These are phyloP conservation scores for Drosophila demipolita DNA, from an alignment of 2,888 invertebrate genomes.

Conservation along the genomic window DNA sequence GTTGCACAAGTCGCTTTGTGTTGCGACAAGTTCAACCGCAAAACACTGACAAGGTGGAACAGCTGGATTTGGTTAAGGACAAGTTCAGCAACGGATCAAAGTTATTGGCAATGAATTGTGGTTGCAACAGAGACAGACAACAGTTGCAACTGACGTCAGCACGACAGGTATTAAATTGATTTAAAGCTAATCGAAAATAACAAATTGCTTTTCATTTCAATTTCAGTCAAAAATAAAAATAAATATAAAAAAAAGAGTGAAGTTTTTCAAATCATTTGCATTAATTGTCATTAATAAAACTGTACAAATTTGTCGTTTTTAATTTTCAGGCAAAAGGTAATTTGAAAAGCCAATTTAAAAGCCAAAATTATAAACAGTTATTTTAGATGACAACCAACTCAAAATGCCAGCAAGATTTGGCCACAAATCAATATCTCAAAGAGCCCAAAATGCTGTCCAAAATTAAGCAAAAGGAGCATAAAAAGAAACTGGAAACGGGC, in stretches of 20 bases:
- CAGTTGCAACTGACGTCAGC: not conserved
- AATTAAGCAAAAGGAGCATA: not conserved
- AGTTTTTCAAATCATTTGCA: slow-evolving; percentile 2
- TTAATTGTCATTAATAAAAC: slow-evolving; percentile 32
- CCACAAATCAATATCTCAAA: slow-evolving; percentile 43
- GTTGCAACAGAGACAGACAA: not conserved
- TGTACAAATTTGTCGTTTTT: slow-evolving; percentile 41
- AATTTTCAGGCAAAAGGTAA: slow-evolving; percentile 34
- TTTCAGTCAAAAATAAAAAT: not conserved
- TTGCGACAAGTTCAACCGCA: slow-evolving; percentile 52
- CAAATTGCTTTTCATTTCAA: not conserved
- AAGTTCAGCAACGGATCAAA: slow-evolving; percentile 22
- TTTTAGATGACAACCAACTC: slow-evolving; percentile 47
- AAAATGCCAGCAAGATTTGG: slow-evolving; percentile 32
- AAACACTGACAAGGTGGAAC: not conserved
- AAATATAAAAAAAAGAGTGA: not conserved
- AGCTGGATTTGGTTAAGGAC: not conserved
- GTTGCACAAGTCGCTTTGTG: slow-evolving; percentile 47
- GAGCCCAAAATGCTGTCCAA: slow-evolving; percentile 29
- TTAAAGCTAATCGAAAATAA: not conserved
- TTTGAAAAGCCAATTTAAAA: too few relatives aligned
- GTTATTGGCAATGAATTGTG: slow-evolving; percentile 29
- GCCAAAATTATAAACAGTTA: not conserved
- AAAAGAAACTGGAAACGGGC: not conserved
- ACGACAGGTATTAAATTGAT: not conserved